phyloP scores from a whole-genome alignment of 2,113 vertebrate genomes.

The Epinephelus fuscoguttatus region DNA sequence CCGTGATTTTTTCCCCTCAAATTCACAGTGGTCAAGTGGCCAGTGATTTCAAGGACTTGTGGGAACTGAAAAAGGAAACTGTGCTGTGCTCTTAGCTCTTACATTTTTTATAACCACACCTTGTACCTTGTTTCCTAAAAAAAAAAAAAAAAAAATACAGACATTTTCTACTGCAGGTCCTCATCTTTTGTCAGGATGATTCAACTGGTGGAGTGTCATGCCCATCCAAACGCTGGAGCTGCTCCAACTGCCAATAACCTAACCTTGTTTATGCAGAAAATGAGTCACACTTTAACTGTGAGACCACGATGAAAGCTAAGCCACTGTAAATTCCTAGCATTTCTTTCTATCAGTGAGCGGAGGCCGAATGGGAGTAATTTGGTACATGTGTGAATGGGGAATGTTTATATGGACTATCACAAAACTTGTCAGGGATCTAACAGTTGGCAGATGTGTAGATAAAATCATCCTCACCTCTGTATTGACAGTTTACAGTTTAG shows the following conservation, averaged over 20 bases:
- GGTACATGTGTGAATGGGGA: neutral
- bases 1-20: too few species aligned
- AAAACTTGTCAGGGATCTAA: conserved; percentile 23
- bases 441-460: neutral
- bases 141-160: neutral
- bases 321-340: neutral
- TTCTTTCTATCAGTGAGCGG: neutral
- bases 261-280: neutral
- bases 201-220: neutral
- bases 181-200: conserved; percentile 27
- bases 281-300: neutral
- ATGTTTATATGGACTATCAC: neutral
- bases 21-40: too few species aligned
- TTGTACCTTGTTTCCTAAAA: too few species aligned
- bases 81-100: neutral
- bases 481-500: conserved; percentile 33
- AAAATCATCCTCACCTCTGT: neutral
- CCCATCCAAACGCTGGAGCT: neutral
- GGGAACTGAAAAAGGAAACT: neutral
- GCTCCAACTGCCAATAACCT: neutral
- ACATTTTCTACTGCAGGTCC: conserved; percentile 28
- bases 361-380: neutral
- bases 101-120: neutral
- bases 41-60: too few species aligned
- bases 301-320: neutral